A percentile compares a stretch with the other conserved stretches of the same genome.
These are phyloP conservation scores for Mythimna impura DNA, from an alignment of 2,888 invertebrate species.

Conservation along the genomic window DNA sequence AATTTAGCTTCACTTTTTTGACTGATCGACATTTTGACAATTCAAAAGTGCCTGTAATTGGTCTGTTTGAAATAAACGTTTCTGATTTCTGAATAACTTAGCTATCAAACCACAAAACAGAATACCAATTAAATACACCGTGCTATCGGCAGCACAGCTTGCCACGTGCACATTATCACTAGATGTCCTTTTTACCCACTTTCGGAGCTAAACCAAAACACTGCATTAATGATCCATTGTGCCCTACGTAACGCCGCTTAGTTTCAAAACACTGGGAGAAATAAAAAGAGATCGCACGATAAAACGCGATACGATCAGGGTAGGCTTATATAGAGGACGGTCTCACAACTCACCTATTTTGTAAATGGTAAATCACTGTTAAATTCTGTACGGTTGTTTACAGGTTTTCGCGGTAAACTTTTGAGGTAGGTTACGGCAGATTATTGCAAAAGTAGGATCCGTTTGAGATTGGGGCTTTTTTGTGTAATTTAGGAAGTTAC, in stretches of 20 bases:
- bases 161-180: constrained; percentile 79
- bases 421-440: constrained; percentile 23
- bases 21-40: too few species aligned
- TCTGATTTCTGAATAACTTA: too few species aligned
- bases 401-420: neutral
- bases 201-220: constrained; percentile 81
- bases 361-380: constrained; percentile 36
- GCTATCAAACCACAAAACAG: neutral
- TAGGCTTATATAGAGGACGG: constrained; percentile 38
- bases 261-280: constrained; percentile 70
- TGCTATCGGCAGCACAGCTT: constrained; percentile 39
- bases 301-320: constrained; percentile 65
- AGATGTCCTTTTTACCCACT: constrained; percentile 85
- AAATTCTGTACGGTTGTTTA: constrained; percentile 15
- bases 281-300: constrained; percentile 72
- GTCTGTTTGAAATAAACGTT: too few species aligned
- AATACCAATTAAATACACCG: constrained; percentile 31
- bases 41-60: too few species aligned
- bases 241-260: constrained; percentile 64
- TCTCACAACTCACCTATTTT: constrained; percentile 20
- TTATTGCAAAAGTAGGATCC: too few species aligned
- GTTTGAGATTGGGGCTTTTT: too few species aligned
- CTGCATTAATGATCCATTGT: constrained; percentile 83
- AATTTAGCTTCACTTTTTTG: too few species aligned
- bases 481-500: too few species aligned